Conservation (phyloP, 2,113 vertebrate genomes). For the Scomber scombrus region DNA sequence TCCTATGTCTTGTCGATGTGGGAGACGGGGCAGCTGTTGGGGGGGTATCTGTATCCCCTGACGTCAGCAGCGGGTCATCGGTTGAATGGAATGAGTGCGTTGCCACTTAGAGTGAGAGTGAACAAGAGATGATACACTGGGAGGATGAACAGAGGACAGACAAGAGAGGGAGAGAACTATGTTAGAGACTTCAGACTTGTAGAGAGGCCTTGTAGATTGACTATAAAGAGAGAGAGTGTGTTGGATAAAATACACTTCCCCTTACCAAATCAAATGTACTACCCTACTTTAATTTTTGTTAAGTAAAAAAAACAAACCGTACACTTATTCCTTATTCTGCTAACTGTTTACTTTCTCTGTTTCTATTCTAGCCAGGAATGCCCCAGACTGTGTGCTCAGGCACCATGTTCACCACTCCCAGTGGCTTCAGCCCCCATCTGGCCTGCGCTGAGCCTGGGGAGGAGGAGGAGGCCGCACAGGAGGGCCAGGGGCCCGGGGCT, state of each 20-base stretch:
- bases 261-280: neutral
- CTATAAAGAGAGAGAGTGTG: neutral
- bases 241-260: neutral
- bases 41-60: slow-evolving; percentile 12
- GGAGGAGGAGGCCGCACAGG: slow-evolving; percentile 86
- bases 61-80: slow-evolving; percentile 9
- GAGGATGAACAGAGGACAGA: slow-evolving; percentile 1
- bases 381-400: slow-evolving; percentile 89
- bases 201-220: neutral
- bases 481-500: slow-evolving; percentile 84
- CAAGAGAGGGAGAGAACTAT: neutral
- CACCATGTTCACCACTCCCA: slow-evolving; percentile 90
- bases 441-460: slow-evolving; percentile 83
- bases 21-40: slow-evolving; percentile 53
- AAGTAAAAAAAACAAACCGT: neutral
- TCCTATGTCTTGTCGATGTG: slow-evolving; percentile 41
- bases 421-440: slow-evolving; percentile 89
- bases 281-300: neutral
- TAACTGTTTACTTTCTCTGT: slow-evolving; percentile 27
- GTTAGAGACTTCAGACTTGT: neutral
- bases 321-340: slow-evolving; percentile 25
- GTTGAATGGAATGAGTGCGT: slow-evolving; percentile 19
- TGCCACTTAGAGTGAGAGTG: neutral
- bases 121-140: neutral
- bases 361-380: slow-evolving; percentile 88